Evolutionary conservation across 2,113 vertebrate species (phyloP).

Genomic region (Tursiops truncatus): DNA sequence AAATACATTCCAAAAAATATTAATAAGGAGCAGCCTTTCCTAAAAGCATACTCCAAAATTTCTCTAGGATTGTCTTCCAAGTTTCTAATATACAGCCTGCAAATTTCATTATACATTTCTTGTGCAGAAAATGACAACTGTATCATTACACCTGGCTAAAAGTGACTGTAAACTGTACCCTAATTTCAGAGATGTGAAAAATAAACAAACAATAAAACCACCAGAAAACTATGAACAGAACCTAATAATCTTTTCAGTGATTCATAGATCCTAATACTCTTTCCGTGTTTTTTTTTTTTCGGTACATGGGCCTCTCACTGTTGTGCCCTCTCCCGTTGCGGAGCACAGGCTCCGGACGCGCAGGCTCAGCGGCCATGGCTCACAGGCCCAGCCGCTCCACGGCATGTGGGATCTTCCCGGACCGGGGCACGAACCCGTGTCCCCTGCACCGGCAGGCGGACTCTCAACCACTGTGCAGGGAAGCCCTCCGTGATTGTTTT

Average conservation of each 20-base stretch:
- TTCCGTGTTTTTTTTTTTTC: constrained; percentile 33
- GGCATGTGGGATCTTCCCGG: no score
- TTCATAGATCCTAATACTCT: constrained; percentile 73
- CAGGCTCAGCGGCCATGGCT: no score
- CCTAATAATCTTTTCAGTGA: constrained; percentile 61
- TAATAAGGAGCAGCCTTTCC: background rate
- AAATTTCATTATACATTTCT: background rate
- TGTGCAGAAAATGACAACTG: background rate
- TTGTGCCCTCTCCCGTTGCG: no score
- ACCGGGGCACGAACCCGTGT: no score
- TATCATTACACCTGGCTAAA: background rate
- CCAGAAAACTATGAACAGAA: background rate
- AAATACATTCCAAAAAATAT: constrained; percentile 2
- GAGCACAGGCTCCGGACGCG: no score
- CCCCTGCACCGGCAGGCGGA: no score
- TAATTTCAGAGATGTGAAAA: background rate
- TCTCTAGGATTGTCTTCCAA: background rate
- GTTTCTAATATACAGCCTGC: background rate
- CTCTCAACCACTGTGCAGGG: no score
- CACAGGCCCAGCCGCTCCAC: no score
- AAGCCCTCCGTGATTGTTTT: constrained; percentile 67
- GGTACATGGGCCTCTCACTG: no score
- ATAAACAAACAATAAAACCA: background rate
- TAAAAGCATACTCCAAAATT: background rate
- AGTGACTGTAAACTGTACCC: background rate